Base-by-base conservation (phyloP, 2,797 vertebrate species). In the Xenentodon cancila region DNA sequence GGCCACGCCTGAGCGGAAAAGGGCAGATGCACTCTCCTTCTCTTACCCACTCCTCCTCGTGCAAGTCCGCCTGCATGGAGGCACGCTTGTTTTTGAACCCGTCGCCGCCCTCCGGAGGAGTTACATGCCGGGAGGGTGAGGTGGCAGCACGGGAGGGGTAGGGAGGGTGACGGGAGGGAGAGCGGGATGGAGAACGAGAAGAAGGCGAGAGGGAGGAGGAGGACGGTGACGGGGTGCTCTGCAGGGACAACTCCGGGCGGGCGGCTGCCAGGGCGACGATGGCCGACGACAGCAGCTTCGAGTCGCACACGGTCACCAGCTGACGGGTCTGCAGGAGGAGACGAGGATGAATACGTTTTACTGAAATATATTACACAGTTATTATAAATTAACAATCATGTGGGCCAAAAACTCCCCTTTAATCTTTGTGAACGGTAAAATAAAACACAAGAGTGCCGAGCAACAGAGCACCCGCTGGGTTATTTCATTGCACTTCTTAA, bases 31-130 rank as follows among this genome's bases (percentile, higher is more conserved):
- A 25, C 9, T 52, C 9, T 1, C 40, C 5, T 45, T 91, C 2
- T 42, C 92, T 68, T 92, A 99, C 98, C 98, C 97, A 99, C 66
- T 99, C 97, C 55, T 97, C 97, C 81, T 97, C 97, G 0, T 97
- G 95, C 68, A 96, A 63, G 30, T 97, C 97, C 81, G 97, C 97
- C 0, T 97, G 95, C 68, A 96, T 64, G 30, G 97, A 99, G 53
- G 94, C 84, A 2, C 96, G 93, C 90, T 96, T 98, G 75, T 90
- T 95, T 87, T 92, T 94, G 43, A 91, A 93, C 0, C 93, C 16
- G 55, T 90, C 90, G 4, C 22, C 19, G 69, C 66, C 53, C 44
- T 90, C 89, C 0, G 53, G 58, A 5, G 32, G 59, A 30, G 46
- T 45, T 0, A 21, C 16, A 1, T 81, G 84, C 46, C 84, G 86